phyloP scores from a whole-genome alignment of 2,113 vertebrate species.

The Tragelaphus scriptus region DNA sequence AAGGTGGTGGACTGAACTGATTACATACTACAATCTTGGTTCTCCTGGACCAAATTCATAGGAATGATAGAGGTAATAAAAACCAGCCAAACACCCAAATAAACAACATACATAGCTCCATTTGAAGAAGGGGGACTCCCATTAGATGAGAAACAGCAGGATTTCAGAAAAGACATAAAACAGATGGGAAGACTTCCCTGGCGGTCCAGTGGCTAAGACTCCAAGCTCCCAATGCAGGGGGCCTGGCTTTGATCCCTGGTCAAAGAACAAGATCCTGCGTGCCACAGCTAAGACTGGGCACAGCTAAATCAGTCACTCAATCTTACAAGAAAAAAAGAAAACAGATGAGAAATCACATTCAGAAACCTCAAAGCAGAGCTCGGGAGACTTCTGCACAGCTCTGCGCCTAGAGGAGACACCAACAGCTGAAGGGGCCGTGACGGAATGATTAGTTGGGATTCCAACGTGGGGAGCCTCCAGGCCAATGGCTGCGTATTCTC shows the following conservation, averaged over 20 bases:
- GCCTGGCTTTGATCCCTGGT: too few relatives aligned
- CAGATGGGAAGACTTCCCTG: not conserved
- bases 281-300: not conserved
- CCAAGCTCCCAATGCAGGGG: not conserved
- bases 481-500: not conserved
- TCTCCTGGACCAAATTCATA: not conserved
- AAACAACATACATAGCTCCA: not conserved
- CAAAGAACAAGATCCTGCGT: too few relatives aligned
- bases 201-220: not conserved
- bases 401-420: not conserved
- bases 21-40: not conserved
- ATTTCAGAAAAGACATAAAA: not conserved
- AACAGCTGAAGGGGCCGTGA: not conserved
- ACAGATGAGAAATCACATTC: not conserved
- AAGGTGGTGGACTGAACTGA: not conserved
- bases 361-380: not conserved
- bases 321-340: not conserved
- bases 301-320: not conserved
- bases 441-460: not conserved
- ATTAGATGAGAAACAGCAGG: not conserved
- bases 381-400: not conserved
- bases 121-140: not conserved
- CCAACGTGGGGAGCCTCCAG: not conserved
- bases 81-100: not conserved
- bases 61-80: not conserved